Conservation (phyloP, 2,888 invertebrate species). For the Nesidiocoris tenuis region DNA sequence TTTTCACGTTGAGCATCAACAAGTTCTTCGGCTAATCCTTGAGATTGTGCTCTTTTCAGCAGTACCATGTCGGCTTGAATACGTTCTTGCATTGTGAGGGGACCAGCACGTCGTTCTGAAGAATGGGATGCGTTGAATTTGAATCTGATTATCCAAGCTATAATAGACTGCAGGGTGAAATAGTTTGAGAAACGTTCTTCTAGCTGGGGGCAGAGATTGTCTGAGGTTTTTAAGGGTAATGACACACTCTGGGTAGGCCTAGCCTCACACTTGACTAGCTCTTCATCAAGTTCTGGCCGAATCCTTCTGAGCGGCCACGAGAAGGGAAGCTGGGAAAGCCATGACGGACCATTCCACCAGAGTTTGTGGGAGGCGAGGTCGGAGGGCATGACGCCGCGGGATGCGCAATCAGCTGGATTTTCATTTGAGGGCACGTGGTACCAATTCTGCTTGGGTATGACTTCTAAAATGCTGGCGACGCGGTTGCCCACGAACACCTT, state of each 20-base stretch:
- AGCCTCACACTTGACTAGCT: background rate
- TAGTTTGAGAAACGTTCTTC: background rate
- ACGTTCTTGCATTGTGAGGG: background rate
- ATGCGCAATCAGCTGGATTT: conserved; percentile 1
- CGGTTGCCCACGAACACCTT: conserved; percentile 2
- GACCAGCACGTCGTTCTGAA: background rate
- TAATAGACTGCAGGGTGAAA: background rate
- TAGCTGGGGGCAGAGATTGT: background rate
- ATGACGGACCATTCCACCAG: conserved; percentile 4
- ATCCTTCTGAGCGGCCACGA: background rate
- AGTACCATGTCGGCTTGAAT: background rate
- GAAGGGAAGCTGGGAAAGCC: background rate
- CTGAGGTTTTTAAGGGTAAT: too few relatives aligned
- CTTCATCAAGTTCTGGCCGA: background rate
- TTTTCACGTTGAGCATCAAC: background rate
- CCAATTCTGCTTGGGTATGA: background rate
- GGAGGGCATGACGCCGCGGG: background rate
- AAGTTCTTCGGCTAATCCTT: background rate
- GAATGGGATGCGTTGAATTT: background rate
- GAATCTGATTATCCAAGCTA: background rate
- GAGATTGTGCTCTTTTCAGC: background rate
- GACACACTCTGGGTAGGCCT: background rate
- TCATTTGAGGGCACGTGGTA: background rate
- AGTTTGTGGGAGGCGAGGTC: background rate
- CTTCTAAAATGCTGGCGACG: background rate